Evolutionary conservation across 23 tunicate genomes (phyloP), one percentile per base, ranked within the genome.

Genomic region (Styela plicata): DNA sequence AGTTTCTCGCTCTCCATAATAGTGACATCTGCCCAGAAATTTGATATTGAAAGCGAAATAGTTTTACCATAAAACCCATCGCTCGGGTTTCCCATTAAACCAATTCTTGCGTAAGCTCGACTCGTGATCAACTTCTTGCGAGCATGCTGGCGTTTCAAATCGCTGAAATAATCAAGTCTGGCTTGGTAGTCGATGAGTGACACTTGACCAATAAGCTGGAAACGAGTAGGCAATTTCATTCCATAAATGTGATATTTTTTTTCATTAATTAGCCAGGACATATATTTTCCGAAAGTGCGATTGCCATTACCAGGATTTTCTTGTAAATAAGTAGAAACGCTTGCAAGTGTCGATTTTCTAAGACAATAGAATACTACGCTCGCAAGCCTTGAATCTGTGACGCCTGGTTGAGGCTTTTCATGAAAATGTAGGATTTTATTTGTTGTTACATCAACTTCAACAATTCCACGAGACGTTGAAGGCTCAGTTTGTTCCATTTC

Each of bases 61-160:
- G 98, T 94, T 89, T 94, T 94, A 31, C 98, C 98, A 85, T 53
- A 82, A 88, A 94, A 94, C 1, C 98, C 98, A 70, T 94, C 98
- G 69, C 94, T 88, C 2, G 98, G 98, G 77, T 94, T 94, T 31
- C 98, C 98, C 85, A 94, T 85, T 25, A 94, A 74, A 30, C 98
- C 98, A 2, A 94, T 89, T 29, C 97, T 83, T 5, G 98, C 98
- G 68, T 89, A 94, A 28, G 98, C 87, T 19, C 98, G 87, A 76
- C 77, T 64, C 1, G 94, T 85, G 16, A 84, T 74, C 17, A 83
- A 79, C 24, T 74, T 81, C n/a, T 88, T 29, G 2, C 36, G 34
- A 25, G 74, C 36, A 1, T 81, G 62, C 36, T 80, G 65, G 16
- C 27, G 25, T 69, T 85, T 82, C 65, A 79, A 85, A 24, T 85